These are phyloP conservation scores for Coracopsis vasa DNA, from an alignment of 2,113 vertebrate species.

Conservation along the genomic window DNA sequence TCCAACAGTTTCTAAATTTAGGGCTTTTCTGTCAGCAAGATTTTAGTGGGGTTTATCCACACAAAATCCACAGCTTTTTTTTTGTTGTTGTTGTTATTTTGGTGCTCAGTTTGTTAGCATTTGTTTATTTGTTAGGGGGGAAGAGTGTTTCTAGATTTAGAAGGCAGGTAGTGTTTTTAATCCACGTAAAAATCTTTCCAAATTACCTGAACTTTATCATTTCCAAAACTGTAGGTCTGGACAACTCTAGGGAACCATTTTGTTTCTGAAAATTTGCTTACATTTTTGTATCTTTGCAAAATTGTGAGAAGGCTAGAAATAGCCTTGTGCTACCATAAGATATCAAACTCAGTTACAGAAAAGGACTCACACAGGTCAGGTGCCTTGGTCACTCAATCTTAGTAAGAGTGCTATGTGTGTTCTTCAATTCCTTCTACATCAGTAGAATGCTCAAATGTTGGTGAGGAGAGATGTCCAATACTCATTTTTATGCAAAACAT, in stretches of 20 bases:
- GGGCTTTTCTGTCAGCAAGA: not conserved
- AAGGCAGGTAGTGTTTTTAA: not conserved
- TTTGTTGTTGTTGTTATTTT: not conserved
- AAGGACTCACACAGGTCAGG: not conserved
- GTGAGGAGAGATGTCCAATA: not conserved
- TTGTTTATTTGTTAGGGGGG: not conserved
- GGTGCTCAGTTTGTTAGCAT: not conserved
- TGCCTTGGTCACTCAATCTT: not conserved
- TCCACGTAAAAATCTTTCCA: not conserved
- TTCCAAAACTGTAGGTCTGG: not conserved
- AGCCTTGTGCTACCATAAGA: not conserved
- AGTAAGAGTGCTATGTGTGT: not conserved
- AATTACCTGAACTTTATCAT: not conserved
- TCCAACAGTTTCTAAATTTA: not conserved
- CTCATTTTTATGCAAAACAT: not conserved
- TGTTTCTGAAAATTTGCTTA: not conserved
- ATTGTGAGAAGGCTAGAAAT: not conserved
- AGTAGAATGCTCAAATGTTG: not conserved
- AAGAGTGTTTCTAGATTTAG: not conserved
- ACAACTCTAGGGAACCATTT: not conserved
- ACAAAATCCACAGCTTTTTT: not conserved
- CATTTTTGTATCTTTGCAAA: not conserved
- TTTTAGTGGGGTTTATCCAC: not conserved
- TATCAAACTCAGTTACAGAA: not conserved
- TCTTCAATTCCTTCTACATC: not conserved